phyloP scores from a whole-genome alignment of 1,140 invertebrate species.

The Megalopta genalis region DNA sequence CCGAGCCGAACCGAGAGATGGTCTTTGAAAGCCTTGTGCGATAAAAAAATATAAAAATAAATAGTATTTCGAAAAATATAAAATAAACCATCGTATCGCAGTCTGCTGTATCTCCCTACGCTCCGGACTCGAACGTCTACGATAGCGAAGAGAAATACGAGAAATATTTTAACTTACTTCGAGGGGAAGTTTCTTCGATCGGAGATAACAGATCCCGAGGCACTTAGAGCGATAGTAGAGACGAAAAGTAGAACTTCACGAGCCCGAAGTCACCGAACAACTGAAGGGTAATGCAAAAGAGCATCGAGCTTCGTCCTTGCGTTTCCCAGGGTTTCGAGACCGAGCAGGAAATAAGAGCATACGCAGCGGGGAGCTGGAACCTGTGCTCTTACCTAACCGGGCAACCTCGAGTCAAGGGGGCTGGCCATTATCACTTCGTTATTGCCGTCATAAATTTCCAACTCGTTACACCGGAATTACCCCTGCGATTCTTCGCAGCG shows the following conservation, averaged over 20 bases:
- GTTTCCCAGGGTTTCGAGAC: conserved; percentile 16
- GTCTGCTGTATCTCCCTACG: neutral
- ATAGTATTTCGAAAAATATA: neutral
- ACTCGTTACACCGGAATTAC: conserved; percentile 37
- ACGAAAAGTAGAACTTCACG: neutral
- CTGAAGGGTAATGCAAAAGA: conserved; percentile 40
- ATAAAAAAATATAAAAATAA: too few relatives aligned
- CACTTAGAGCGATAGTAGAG: neutral
- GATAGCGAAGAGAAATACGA: too few relatives aligned
- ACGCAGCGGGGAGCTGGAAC: conserved; percentile 66
- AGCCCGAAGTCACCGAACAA: conserved; percentile 39
- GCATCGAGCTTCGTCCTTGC: conserved; percentile 1
- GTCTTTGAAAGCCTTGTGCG: conserved; percentile 50
- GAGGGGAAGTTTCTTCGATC: neutral
- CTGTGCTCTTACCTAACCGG: conserved; percentile 66
- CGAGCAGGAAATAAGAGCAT: conserved; percentile 59
- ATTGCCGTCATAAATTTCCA: conserved; percentile 67
- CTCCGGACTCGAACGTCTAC: neutral
- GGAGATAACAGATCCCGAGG: neutral
- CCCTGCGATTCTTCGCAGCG: conserved; percentile 23
- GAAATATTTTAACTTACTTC: neutral
- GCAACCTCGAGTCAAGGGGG: conserved; percentile 67
- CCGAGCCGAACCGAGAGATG: conserved; percentile 74
- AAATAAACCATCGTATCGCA: neutral
- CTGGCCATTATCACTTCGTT: conserved; percentile 76